Conservation (phyloP, 2,113 vertebrate species). For the Egretta garzetta region DNA sequence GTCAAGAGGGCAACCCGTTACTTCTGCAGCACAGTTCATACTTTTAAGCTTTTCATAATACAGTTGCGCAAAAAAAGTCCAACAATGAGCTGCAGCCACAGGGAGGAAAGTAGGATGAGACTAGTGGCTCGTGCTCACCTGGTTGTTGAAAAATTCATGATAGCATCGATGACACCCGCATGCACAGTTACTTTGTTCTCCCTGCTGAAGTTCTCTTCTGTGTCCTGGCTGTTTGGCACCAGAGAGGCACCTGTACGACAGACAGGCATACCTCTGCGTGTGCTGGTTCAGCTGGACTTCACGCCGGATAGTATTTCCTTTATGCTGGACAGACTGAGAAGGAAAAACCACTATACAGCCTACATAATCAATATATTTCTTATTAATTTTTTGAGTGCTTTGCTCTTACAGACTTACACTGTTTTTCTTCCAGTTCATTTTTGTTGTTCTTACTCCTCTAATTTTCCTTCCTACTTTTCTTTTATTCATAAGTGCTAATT, state of each 20-base stretch:
- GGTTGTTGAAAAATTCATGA: not conserved
- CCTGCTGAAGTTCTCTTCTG: not conserved
- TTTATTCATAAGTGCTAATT: slow-evolving; percentile 51
- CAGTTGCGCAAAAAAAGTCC: not conserved
- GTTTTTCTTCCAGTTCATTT: not conserved
- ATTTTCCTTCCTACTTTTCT: slow-evolving; percentile 1
- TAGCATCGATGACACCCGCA: fast-evolving
- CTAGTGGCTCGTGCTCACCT: not conserved
- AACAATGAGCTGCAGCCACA: not conserved
- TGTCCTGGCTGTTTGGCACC: not conserved
- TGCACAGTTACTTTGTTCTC: not conserved
- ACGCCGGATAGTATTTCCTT: not conserved
- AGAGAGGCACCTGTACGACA: not conserved
- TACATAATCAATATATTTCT: not conserved
- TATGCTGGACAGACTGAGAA: not conserved
- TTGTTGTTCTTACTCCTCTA: not conserved
- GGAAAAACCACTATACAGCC: not conserved
- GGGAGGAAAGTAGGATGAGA: not conserved
- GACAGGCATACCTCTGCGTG: not conserved
- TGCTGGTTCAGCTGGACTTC: not conserved
- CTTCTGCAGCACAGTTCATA: not conserved
- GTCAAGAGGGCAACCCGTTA: not conserved
- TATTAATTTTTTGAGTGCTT: not conserved
- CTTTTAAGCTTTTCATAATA: not conserved
- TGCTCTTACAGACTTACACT: not conserved